Base-by-base conservation (phyloP, 2,113 vertebrate species). In the Ahaetulla prasina region DNA sequence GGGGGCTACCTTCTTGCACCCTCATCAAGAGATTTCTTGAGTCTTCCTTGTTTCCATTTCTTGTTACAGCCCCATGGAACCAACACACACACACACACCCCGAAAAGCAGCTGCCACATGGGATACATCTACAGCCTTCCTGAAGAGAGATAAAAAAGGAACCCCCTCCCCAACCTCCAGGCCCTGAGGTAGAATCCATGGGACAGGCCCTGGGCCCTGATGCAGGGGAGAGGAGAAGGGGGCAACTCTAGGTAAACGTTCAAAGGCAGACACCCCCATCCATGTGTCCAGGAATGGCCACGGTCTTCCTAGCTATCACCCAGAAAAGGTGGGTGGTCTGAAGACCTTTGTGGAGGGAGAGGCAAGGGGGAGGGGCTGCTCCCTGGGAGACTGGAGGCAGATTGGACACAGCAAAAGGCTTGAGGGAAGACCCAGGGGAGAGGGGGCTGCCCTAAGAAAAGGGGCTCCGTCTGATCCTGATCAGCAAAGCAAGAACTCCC, bases 41-140 rank as follows among this genome's bases (percentile, higher is more conserved):
- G 57, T 11, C 9, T 30, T 63, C 57, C 25, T 63, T 11, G 27
- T 30, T 30, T 63, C 3, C 60, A 63, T 25, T 57, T 74, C 30
- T n/a, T 35, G 4, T 35, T 35, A 18, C 7, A 35, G 60, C 63
- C n/a, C 63, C 63, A 7, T 18, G n/a, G 12, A 74, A 20, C 16
- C n/a, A n/a, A n/a, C n/a, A n/a, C n/a, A n/a, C n/a, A 2, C 50
- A 11, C 57, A 0, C 3, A 4, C 30, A 0, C 63, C 63, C 63
- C 3, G 5, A 7, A 47, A n/a, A 1, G 4, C 60, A n/a, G 30
- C 30, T 68, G 60, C 60, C 27, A 30, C 57, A 30, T 4, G 57
- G 43, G 35, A 20, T 35, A 16, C 35, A 22, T 43, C 74, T 84
- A 23, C n/a, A 23, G 3, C 20, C 43, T 25, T 35, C 63, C 63